Evolutionary conservation across 37 sponge, comb jelly and placozoan genomes (phyloP).

Genomic region (Hexactinellida sp.): DNA sequence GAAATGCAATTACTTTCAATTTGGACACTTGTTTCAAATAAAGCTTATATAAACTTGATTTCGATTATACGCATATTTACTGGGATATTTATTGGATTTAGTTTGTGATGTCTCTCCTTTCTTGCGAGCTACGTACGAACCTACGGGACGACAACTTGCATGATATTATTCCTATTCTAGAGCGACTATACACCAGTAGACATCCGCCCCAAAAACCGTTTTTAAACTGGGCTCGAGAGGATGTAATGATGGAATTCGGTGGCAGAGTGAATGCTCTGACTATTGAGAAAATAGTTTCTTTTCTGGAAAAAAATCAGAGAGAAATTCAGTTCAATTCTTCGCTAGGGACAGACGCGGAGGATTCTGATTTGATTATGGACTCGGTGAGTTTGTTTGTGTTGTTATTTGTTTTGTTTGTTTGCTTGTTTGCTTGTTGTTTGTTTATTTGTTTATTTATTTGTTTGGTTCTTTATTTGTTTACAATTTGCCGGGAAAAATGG

Average conservation of each 20-base stretch:
- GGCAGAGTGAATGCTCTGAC: background rate
- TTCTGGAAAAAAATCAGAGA: background rate
- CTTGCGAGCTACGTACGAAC: background rate
- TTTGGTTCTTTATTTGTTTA: too few relatives aligned
- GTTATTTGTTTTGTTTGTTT: too few relatives aligned
- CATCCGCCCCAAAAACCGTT: background rate
- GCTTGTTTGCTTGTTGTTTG: too few relatives aligned
- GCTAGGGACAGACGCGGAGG: background rate
- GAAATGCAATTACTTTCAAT: too few relatives aligned
- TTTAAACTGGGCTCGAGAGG: background rate
- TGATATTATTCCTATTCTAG: slow-evolving; percentile 2
- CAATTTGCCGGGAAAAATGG: too few relatives aligned
- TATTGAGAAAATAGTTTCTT: background rate
- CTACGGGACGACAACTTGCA: background rate
- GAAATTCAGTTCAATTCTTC: background rate
- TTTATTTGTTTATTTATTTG: too few relatives aligned
- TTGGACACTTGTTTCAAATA: too few relatives aligned
- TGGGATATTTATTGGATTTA: background rate
- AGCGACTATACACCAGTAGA: background rate
- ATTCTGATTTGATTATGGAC: background rate
- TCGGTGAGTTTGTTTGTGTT: background rate
- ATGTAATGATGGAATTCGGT: background rate
- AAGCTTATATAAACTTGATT: background rate
- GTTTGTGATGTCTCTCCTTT: background rate
- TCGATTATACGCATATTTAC: background rate